Evolutionary conservation across 2,888 invertebrate species (phyloP), one percentile per base, ranked within the genome.

Genomic region (Ophion ellenae): DNA sequence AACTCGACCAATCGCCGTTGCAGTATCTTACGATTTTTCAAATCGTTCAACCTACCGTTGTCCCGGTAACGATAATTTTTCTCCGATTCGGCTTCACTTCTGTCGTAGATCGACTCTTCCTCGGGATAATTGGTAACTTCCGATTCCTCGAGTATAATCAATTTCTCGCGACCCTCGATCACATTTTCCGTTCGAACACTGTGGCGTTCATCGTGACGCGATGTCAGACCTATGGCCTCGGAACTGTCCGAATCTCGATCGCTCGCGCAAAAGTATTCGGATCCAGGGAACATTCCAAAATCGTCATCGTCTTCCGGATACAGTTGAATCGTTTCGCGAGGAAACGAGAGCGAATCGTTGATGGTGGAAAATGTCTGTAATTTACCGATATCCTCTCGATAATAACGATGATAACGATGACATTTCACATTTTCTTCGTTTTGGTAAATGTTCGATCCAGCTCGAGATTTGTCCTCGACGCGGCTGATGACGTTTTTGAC

Each of bases 1-100:
- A 88, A 85, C 70, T 84, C 82, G 32, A 64, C 11, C 59, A 87
- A 71, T 71, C 82, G 82, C n/a, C 61, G 61, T 36, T 84, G 83
- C 17, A 87, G 67, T 24, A 80, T 86, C 7, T 36, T 28, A 36
- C 77, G 83, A 53, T 11, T 40, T 59, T 69, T 63, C 3, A 47
- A 9, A 57, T 40, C 28, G 24, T 53, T 32, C 0, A 20, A 47
- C 4, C 53, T 57, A 28, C 63, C 40, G 4, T 63, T 20, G 5
- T 32, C 61, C 4, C n/a, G 11, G 2, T 17, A 59, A 64, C 32
- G 47, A 73, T 53, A 11, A 20, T 24, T 9, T 9, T 67, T 67
- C 11, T 36, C 64, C 14, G 17, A 32, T 24, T 81, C 74, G 28
- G 24, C 9, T 40, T 81, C 86, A 36, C 81, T 83, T 6, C 24